These are phyloP conservation scores for Latrodectus elegans DNA, from an alignment of 2,888 invertebrate genomes.

Conservation along the genomic window DNA sequence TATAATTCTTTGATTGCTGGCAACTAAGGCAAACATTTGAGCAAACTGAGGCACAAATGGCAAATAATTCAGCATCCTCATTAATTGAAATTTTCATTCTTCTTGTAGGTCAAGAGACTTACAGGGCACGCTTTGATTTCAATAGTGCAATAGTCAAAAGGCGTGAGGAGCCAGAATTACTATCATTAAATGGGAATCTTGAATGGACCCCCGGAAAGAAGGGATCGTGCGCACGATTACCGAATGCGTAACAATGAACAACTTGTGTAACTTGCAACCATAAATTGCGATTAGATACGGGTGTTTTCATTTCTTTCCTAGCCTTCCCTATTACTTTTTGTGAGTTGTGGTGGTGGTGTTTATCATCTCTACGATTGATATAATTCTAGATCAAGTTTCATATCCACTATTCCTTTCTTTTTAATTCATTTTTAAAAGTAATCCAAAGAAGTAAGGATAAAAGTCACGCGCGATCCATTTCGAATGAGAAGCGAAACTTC, in stretches of 20 bases:
- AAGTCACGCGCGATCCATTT: too few species aligned
- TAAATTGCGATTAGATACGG: not conserved
- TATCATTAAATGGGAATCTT: constrained; percentile 17
- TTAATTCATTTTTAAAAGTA: too few species aligned
- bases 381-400: too few species aligned
- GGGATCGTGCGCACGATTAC: constrained; percentile 17
- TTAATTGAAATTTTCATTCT: not conserved
- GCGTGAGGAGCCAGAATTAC: constrained; percentile 39
- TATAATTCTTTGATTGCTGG: too few species aligned
- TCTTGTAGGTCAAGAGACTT: not conserved
- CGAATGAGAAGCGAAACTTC: too few species aligned
- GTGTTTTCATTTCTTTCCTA: too few species aligned
- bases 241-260: constrained; percentile 5
- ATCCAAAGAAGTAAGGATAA: too few species aligned
- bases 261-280: not conserved
- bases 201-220: not conserved
- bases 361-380: not conserved
- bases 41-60: too few species aligned
- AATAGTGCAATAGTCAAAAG: constrained; percentile 13
- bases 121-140: constrained; percentile 6
- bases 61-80: too few species aligned
- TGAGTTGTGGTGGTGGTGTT: not conserved
- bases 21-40: too few species aligned
- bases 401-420: too few species aligned
- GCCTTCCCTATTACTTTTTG: too few species aligned